Conservation (phyloP, 1,140 invertebrate genomes). For the Drosophila carrolli region DNA sequence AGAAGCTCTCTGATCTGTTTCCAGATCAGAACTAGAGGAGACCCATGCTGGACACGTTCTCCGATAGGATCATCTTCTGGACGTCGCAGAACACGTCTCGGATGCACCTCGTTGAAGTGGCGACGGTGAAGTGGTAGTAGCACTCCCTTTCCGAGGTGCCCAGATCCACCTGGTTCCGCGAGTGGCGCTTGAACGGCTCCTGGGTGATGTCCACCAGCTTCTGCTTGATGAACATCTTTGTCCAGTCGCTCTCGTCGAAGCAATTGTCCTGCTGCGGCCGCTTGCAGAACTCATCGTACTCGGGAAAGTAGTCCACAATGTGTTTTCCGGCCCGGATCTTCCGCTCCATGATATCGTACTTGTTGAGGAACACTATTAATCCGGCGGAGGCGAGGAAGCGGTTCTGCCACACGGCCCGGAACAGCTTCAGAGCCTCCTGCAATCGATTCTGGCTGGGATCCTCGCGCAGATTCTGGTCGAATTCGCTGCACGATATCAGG, state of each 20-base stretch:
- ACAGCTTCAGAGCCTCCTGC: slow-evolving; percentile 89
- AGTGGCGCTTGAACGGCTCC: slow-evolving; percentile 76
- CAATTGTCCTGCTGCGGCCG: slow-evolving; percentile 83
- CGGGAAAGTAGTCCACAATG: slow-evolving; percentile 88
- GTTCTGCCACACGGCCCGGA: slow-evolving; percentile 91
- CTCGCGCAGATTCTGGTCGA: slow-evolving; percentile 91
- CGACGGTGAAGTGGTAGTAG: slow-evolving; percentile 90
- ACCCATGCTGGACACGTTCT: slow-evolving; percentile 82
- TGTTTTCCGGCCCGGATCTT: slow-evolving; percentile 89
- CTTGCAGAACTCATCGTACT: slow-evolving; percentile 86
- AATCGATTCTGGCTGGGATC: slow-evolving; percentile 89
- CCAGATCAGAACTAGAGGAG: slow-evolving; percentile 47
- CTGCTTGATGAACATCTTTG: slow-evolving; percentile 89
- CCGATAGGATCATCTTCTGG: slow-evolving; percentile 89
- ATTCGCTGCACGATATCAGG: slow-evolving; percentile 91
- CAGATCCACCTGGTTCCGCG: slow-evolving; percentile 69
- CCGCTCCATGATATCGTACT: slow-evolving; percentile 90
- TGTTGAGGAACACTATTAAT: slow-evolving; percentile 92
- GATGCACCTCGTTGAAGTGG: slow-evolving; percentile 90
- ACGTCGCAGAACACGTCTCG: slow-evolving; percentile 89
- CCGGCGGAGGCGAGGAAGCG: slow-evolving; percentile 90
- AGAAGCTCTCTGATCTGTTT: slow-evolving; percentile 12
- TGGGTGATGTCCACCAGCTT: slow-evolving; percentile 86
- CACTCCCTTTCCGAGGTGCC: slow-evolving; percentile 85
- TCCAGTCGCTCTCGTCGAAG: slow-evolving; percentile 88